Percentiles rank a stretch among this genome's conserved stretches.
phyloP scores from a whole-genome alignment of 35 echinoderm and acorn worm genomes.

The Heliocidaris tuberculata region DNA sequence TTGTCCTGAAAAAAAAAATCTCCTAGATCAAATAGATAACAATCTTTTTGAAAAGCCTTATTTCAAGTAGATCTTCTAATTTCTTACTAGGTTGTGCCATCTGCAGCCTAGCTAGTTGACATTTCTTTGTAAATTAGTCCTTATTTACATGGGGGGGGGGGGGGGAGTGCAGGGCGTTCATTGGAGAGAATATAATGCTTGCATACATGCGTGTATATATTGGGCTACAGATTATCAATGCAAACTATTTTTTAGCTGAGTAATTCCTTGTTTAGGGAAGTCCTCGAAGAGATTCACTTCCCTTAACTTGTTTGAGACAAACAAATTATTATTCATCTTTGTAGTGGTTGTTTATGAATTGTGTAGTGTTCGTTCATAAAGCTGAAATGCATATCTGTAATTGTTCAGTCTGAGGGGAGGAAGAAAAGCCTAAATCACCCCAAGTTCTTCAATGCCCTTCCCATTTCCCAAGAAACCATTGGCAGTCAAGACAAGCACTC shows the following conservation, averaged over 20 bases:
- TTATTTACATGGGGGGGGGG: neutral
- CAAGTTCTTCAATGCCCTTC: no score
- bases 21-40: neutral
- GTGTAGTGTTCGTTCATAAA: no score
- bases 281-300: neutral
- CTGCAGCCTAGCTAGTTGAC: neutral
- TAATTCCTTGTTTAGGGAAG: neutral
- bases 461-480: no score
- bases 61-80: neutral
- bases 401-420: no score
- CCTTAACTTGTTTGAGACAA: no score
- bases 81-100: neutral
- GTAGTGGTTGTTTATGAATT: no score
- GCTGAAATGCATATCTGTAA: no score
- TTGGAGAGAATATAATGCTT: no score
- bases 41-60: neutral
- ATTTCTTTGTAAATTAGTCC: neutral
- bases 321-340: no score
- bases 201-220: neutral
- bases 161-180: neutral
- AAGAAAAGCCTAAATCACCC: no score
- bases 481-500: no score
- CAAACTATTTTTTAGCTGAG: neutral
- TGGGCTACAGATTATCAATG: neutral
- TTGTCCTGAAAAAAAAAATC: neutral